phyloP scores from a whole-genome alignment of 2,797 vertebrate species.

The Mionectes olivaceus region DNA sequence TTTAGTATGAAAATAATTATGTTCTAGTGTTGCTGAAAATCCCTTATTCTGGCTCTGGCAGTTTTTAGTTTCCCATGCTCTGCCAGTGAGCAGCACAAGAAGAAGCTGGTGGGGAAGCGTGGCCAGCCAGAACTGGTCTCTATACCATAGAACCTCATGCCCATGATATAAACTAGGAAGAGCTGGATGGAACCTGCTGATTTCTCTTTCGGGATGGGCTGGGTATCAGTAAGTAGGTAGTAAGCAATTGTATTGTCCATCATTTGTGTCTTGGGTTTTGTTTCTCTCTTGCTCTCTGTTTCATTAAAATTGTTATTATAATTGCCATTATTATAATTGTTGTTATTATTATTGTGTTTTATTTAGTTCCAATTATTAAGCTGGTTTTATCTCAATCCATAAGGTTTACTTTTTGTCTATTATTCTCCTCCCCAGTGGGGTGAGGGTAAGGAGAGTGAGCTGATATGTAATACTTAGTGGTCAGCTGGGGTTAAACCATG shows the following conservation, averaged over 20 bases:
- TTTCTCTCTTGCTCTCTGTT: background rate
- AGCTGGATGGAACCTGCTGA: background rate
- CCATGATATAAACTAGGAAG: background rate
- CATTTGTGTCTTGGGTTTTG: background rate
- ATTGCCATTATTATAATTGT: background rate
- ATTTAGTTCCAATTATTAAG: background rate
- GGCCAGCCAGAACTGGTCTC: background rate
- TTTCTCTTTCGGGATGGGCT: background rate
- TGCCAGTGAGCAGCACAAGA: background rate
- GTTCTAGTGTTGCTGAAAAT: background rate
- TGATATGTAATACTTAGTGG: background rate
- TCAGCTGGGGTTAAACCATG: background rate
- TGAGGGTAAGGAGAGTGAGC: background rate
- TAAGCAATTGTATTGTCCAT: background rate
- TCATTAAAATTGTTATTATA: background rate
- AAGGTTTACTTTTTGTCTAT: background rate
- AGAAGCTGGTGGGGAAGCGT: background rate
- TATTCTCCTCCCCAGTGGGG: rapidly evolving
- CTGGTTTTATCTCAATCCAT: background rate
- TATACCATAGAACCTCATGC: rapidly evolving
- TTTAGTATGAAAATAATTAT: background rate
- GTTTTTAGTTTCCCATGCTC: background rate
- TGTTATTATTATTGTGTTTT: background rate
- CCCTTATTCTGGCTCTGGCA: too few relatives aligned
- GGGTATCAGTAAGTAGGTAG: too few relatives aligned